Conservation (phyloP, 2,888 invertebrate genomes). For the Scaptomyza caliginosa region DNA sequence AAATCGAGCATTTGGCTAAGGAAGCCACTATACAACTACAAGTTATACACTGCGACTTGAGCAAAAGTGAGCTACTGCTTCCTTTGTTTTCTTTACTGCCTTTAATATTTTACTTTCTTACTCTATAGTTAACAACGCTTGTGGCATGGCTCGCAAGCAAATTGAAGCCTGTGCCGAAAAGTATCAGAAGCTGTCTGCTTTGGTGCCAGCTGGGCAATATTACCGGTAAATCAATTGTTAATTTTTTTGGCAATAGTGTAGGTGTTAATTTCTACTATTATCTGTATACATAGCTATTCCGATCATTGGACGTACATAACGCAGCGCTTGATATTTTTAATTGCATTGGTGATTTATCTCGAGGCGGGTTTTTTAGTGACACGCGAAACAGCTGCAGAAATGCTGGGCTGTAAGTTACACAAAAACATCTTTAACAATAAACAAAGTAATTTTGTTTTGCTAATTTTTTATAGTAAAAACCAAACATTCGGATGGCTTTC, state of each 20-base stretch:
- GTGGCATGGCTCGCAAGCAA: constrained; percentile 87
- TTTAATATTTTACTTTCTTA: neutral
- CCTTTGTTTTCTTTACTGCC: neutral
- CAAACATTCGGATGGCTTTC: constrained; percentile 89
- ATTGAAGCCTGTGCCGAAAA: constrained; percentile 88
- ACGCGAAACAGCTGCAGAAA: constrained; percentile 90
- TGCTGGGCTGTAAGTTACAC: constrained; percentile 89
- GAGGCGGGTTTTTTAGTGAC: constrained; percentile 90
- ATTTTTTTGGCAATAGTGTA: neutral
- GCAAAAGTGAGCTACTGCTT: constrained; percentile 86
- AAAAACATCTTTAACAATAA: neutral
- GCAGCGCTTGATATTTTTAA: constrained; percentile 91
- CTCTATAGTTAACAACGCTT: constrained; percentile 87
- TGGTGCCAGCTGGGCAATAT: constrained; percentile 91
- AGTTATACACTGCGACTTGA: constrained; percentile 90
- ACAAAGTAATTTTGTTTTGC: neutral
- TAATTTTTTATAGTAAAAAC: constrained; percentile 86
- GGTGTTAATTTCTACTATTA: constrained; percentile 27
- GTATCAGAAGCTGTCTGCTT: constrained; percentile 87
- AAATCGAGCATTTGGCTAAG: constrained; percentile 91
- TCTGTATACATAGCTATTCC: constrained; percentile 86
- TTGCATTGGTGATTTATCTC: constrained; percentile 91
- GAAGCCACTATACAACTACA: constrained; percentile 92
- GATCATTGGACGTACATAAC: constrained; percentile 94
- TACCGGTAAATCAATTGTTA: constrained; percentile 86